Percentiles rank a stretch among this genome's conserved stretches.
Evolutionary conservation across 2,113 vertebrate species (phyloP).

Genomic region (Daubentonia madagascariensis): DNA sequence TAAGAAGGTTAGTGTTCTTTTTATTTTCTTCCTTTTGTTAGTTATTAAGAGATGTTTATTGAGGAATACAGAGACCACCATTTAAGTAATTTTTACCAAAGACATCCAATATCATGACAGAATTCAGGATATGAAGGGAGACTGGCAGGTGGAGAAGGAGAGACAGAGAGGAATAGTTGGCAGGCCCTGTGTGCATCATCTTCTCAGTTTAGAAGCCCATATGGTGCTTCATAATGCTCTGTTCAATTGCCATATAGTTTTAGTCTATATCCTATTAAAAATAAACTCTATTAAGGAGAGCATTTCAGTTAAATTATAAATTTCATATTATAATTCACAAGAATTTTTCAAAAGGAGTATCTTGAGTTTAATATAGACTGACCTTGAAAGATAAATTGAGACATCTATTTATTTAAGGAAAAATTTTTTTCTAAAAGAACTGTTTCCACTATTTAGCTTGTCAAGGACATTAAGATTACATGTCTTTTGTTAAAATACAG

Average conservation of each 20-base stretch:
- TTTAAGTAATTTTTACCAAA: slow-evolving; percentile 50
- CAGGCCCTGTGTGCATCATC: slow-evolving; percentile 58
- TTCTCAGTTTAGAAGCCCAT: slow-evolving; percentile 77
- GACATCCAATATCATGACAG: slow-evolving; percentile 11
- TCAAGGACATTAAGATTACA: neutral
- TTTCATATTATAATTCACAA: slow-evolving; percentile 25
- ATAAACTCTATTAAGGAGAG: slow-evolving; percentile 70
- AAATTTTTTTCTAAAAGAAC: slow-evolving; percentile 36
- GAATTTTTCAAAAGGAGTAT: neutral
- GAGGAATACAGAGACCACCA: neutral
- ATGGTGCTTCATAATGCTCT: slow-evolving; percentile 68
- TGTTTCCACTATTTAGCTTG: neutral
- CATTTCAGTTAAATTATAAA: slow-evolving; percentile 34
- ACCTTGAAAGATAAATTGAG: slow-evolving; percentile 54
- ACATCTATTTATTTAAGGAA: neutral
- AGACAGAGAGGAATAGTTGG: neutral
- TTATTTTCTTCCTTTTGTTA: neutral
- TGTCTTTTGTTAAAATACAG: slow-evolving; percentile 1
- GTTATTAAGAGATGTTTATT: neutral
- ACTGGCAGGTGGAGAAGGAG: slow-evolving; percentile 32
- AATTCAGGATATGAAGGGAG: slow-evolving; percentile 43
- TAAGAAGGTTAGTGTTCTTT: slow-evolving; percentile 45
- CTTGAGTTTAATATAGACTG: slow-evolving; percentile 51
- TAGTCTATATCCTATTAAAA: slow-evolving; percentile 71
- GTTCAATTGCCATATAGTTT: slow-evolving; percentile 65